Evolutionary conservation across 2,113 vertebrate species (phyloP).

Genomic region (Phyllostomus discolor): DNA sequence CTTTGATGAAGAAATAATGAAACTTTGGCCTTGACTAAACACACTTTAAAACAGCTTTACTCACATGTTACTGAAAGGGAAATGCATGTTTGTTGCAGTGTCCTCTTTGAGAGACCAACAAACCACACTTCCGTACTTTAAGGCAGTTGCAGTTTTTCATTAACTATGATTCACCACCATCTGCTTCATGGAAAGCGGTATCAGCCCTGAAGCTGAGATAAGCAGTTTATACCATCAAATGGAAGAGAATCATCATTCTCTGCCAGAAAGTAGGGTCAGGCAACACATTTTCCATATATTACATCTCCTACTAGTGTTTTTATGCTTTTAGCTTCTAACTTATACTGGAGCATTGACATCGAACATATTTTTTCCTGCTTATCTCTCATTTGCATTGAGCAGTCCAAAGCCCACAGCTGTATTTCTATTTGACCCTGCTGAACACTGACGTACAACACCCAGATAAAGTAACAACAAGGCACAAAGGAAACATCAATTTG

Average conservation of each 20-base stretch:
- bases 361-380: slow-evolving; percentile 33
- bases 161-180: neutral
- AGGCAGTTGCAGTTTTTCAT: slow-evolving; percentile 36
- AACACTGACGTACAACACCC: neutral
- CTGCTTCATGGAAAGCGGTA: neutral
- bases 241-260: neutral
- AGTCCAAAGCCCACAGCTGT: neutral
- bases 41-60: slow-evolving; percentile 28
- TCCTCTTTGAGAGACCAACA: neutral
- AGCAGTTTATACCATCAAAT: slow-evolving; percentile 41
- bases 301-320: slow-evolving; percentile 13
- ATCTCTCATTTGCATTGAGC: neutral
- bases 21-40: neutral
- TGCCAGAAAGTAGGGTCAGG: slow-evolving; percentile 28
- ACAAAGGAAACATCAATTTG: neutral
- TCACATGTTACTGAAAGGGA: neutral
- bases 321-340: neutral
- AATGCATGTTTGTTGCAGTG: neutral
- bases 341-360: neutral
- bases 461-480: neutral
- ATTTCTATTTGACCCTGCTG: slow-evolving; percentile 37
- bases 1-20: neutral
- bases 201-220: slow-evolving; percentile 22
- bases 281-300: slow-evolving; percentile 53
- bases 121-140: neutral